phyloP scores from a whole-genome alignment of 2,797 vertebrate species.

The Alfaro cultratus region DNA sequence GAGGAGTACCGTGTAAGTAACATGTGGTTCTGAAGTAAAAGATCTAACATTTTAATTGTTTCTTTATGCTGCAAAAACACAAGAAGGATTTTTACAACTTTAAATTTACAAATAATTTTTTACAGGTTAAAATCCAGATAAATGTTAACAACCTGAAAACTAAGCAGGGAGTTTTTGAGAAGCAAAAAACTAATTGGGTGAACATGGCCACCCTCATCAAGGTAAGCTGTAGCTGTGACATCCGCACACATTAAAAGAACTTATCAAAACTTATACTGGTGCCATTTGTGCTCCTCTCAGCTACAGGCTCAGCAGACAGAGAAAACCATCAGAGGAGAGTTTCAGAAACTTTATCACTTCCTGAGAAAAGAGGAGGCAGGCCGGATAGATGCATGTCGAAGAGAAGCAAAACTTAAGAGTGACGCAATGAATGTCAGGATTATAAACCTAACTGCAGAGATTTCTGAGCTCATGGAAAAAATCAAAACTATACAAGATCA shows the following conservation, averaged over 20 bases:
- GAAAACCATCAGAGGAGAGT: constrained; percentile 32
- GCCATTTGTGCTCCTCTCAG: constrained; percentile 19
- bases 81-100: too few species aligned
- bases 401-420: constrained; percentile 29
- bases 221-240: neutral
- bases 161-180: neutral
- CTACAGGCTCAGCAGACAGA: constrained; percentile 47
- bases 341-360: constrained; percentile 46
- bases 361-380: constrained; percentile 43
- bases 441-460: constrained; percentile 19
- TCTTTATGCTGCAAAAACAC: too few species aligned
- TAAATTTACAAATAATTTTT: too few species aligned
- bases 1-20: constrained; percentile 29
- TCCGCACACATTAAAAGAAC: fast-evolving
- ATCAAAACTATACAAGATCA: neutral
- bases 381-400: constrained; percentile 26
- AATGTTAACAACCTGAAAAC: constrained; percentile 16
- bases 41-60: too few species aligned
- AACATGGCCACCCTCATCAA: constrained; percentile 28
- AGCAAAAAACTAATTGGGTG: fast-evolving
- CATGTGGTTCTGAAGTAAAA: neutral
- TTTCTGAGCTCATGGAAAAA: constrained; percentile 13
- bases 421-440: constrained; percentile 14
- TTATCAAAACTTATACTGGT: fast-evolving
- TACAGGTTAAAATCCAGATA: constrained; percentile 21